Evolutionary conservation across 2,113 vertebrate species (phyloP).

Genomic region (Jacana jacana): DNA sequence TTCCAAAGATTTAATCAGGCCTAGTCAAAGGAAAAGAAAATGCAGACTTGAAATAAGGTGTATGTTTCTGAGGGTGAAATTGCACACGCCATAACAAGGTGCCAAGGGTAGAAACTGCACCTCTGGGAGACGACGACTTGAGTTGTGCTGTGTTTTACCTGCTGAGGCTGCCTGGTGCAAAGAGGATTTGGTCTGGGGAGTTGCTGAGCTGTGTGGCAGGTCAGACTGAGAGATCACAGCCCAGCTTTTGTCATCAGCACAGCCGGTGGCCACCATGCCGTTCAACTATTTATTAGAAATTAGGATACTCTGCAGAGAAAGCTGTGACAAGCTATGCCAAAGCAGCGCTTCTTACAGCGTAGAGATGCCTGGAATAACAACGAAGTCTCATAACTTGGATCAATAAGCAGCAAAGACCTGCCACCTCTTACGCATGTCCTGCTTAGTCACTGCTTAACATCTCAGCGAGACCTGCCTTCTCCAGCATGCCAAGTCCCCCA

Average conservation of each 20-base stretch:
- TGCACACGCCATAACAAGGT: rapidly evolving
- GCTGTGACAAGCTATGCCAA: neutral
- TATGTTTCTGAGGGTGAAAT: neutral
- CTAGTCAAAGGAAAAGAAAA: neutral
- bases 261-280: neutral
- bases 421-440: neutral
- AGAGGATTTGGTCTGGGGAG: neutral
- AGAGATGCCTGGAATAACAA: neutral
- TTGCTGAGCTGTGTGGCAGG: neutral
- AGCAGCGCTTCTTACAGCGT: neutral
- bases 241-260: neutral
- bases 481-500: neutral
- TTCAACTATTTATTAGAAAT: neutral
- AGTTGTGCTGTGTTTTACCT: neutral
- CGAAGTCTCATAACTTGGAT: neutral
- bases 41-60: neutral
- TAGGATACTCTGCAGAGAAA: neutral
- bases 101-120: neutral
- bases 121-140: neutral
- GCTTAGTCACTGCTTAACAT: neutral
- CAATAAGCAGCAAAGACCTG: neutral
- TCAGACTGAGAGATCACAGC: neutral
- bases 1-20: neutral
- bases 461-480: neutral
- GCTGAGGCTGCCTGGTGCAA: neutral